phyloP scores from a whole-genome alignment of 2,888 invertebrate genomes.

The Morpho deidamia region DNA sequence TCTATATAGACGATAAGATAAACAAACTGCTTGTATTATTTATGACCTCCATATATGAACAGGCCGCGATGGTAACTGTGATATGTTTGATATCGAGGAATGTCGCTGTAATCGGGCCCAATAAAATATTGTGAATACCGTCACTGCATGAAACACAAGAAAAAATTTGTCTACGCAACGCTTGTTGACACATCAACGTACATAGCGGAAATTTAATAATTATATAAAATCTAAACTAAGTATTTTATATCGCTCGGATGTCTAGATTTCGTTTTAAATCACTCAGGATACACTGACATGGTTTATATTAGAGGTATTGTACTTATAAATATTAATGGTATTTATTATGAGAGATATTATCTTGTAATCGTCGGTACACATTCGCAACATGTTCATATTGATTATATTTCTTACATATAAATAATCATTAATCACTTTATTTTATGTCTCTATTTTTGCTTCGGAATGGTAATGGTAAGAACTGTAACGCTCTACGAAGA shows the following conservation, averaged over 20 bases:
- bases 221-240: background rate
- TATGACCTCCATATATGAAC: conserved; percentile 15
- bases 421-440: too few species aligned
- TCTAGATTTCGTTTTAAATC: background rate
- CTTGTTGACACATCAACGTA: too few species aligned
- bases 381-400: too few species aligned
- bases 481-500: too few species aligned
- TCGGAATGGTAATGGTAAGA: too few species aligned
- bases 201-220: conserved; percentile 5
- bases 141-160: background rate
- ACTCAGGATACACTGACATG: conserved; percentile 2
- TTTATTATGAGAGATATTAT: too few species aligned
- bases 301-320: background rate
- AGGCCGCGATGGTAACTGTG: conserved; percentile 7
- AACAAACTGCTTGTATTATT: conserved; percentile 21
- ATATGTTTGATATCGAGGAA: conserved; percentile 16
- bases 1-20: conserved; percentile 6
- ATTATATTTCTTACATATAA: too few species aligned
- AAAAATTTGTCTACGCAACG: background rate
- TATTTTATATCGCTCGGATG: background rate
- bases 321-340: conserved; percentile 3
- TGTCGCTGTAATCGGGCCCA: conserved; percentile 5
- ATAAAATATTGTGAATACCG: conserved; percentile 7
- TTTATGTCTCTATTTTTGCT: too few species aligned
- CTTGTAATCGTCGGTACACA: too few species aligned